These are phyloP conservation scores for Onychomys torridus DNA, from an alignment of 2,797 vertebrate species.

Conservation along the genomic window DNA sequence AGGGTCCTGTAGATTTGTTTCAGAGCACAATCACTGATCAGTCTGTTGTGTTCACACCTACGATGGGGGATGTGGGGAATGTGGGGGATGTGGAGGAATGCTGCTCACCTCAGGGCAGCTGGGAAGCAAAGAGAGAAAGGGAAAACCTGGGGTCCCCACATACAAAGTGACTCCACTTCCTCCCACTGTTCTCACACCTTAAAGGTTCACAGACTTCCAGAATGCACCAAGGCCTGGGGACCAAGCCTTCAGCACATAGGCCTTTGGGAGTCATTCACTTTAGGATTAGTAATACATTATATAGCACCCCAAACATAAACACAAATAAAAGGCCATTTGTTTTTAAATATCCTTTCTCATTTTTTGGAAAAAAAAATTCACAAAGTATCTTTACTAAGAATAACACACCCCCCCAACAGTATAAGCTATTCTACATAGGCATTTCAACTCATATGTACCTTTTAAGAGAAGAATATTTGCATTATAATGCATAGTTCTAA, in stretches of 20 bases:
- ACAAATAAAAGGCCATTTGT: neutral
- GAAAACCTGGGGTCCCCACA: no score
- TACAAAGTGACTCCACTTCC: neutral
- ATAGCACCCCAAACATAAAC: neutral
- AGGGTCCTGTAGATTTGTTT: neutral
- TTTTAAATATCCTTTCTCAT: neutral
- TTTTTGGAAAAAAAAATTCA: constrained; percentile 44
- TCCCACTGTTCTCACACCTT: neutral
- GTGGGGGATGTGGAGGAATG: no score
- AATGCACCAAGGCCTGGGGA: accelerated
- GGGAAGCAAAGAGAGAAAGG: neutral
- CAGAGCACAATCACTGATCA: neutral
- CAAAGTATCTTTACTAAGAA: neutral
- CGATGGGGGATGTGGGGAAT: no score
- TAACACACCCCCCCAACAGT: neutral
- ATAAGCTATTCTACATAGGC: neutral
- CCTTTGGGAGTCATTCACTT: neutral
- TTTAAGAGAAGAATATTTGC: constrained; percentile 46
- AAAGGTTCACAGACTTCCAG: neutral
- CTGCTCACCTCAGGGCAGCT: neutral
- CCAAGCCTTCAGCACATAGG: neutral
- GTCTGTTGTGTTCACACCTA: neutral
- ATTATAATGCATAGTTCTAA: neutral
- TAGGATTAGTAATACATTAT: neutral
- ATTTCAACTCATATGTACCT: neutral